Percentiles rank a stretch among this genome's conserved stretches.
Evolutionary conservation across 2,797 vertebrate species (phyloP).

Genomic region (Vultur gryphus): DNA sequence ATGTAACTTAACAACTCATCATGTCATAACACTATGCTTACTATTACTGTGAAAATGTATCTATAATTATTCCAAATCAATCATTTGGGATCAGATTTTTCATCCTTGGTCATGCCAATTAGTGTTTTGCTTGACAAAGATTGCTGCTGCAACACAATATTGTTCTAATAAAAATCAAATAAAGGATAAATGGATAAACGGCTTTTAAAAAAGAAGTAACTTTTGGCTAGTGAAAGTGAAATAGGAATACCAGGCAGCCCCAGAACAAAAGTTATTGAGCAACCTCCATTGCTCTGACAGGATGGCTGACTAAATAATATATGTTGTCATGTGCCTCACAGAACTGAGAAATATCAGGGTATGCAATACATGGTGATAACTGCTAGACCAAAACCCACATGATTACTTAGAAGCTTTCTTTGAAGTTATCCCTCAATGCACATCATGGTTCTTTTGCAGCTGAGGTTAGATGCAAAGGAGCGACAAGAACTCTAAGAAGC

Average conservation of each 20-base stretch:
- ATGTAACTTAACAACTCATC: not conserved
- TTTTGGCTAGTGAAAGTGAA: not conserved
- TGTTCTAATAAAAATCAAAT: not conserved
- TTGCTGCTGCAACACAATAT: not conserved
- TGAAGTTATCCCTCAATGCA: not conserved
- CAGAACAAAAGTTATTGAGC: not conserved
- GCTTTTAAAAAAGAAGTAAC: not conserved
- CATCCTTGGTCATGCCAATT: not conserved
- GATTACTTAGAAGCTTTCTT: not conserved
- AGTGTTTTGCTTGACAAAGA: not conserved
- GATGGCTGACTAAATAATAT: not conserved
- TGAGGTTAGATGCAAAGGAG: not conserved
- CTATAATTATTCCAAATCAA: conserved; percentile 14
- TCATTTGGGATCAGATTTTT: not conserved
- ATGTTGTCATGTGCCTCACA: not conserved
- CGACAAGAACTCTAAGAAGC: not conserved
- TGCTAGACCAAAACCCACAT: not conserved
- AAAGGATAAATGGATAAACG: not conserved
- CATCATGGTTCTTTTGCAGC: not conserved
- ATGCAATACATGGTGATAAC: not conserved
- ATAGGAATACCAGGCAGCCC: not conserved
- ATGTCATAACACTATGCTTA: not conserved
- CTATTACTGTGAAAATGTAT: not conserved
- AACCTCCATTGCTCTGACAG: not conserved
- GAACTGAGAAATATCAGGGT: not conserved